phyloP scores from a whole-genome alignment of 1,140 invertebrate species.

The Dufourea novaeangliae region DNA sequence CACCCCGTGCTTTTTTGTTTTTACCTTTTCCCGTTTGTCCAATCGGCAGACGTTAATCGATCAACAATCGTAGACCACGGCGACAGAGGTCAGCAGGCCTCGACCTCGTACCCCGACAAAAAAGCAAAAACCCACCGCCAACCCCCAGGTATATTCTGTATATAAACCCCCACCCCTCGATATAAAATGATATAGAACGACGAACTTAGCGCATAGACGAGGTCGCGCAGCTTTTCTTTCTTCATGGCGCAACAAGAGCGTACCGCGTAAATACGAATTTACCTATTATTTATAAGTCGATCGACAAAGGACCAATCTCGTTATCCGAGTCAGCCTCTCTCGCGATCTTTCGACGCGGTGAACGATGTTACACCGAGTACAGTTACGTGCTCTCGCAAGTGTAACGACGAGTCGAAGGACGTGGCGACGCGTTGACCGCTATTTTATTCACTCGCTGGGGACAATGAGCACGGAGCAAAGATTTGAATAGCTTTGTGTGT shows the following conservation, averaged over 20 bases:
- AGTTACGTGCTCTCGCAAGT: not conserved
- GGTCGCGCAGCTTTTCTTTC: constrained; percentile 22
- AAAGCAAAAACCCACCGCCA: constrained; percentile 40
- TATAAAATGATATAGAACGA: constrained; percentile 16
- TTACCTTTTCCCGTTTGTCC: not conserved
- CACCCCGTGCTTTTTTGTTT: not conserved
- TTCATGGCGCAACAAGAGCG: constrained; percentile 29
- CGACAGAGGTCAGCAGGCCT: constrained; percentile 47
- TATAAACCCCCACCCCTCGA: constrained; percentile 10
- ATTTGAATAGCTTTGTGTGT: too few relatives aligned
- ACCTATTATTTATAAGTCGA: not conserved
- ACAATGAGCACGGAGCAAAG: not conserved
- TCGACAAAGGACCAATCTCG: constrained; percentile 10
- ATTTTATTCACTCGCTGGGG: not conserved
- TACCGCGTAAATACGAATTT: constrained; percentile 45
- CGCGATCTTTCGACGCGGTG: not conserved
- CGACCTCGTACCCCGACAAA: constrained; percentile 52
- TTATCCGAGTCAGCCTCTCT: not conserved
- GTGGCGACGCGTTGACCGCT: too few relatives aligned
- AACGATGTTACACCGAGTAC: not conserved
- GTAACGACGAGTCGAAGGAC: not conserved
- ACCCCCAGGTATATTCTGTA: constrained; percentile 37
- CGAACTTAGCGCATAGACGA: constrained; percentile 12
- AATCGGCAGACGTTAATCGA: not conserved
- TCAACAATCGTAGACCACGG: constrained; percentile 7